Evolutionary conservation across 2,113 vertebrate species (phyloP).

Genomic region (Panthera uncia): DNA sequence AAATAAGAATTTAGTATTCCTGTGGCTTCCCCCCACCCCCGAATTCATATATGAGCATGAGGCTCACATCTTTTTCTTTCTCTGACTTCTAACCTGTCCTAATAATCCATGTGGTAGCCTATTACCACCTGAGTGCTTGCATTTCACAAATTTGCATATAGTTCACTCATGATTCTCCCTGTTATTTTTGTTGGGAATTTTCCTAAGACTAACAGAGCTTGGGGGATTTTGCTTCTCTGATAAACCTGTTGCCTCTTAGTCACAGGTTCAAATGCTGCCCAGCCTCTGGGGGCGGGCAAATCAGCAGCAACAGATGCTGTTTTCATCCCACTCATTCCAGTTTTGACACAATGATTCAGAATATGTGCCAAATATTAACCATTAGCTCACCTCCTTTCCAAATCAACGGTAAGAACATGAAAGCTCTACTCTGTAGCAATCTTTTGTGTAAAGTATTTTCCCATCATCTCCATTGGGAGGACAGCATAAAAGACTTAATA

Average conservation of each 20-base stretch:
- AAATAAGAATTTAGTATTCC: background rate
- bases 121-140: background rate
- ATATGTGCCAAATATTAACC: background rate
- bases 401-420: background rate
- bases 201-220: background rate
- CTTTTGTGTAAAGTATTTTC: background rate
- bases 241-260: conserved; percentile 49
- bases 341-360: conserved; percentile 40
- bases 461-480: background rate
- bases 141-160: background rate
- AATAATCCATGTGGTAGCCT: background rate
- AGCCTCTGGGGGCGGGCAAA: conserved; percentile 39
- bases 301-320: conserved; percentile 50
- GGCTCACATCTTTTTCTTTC: background rate
- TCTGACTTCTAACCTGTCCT: background rate
- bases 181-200: background rate
- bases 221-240: background rate
- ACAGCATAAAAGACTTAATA: background rate
- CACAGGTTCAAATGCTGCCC: conserved; percentile 30
- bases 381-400: background rate
- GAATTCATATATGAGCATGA: background rate
- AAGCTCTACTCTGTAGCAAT: background rate
- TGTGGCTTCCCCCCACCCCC: background rate
- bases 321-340: conserved; percentile 44
- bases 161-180: background rate